Percentiles rank a stretch among this genome's conserved stretches.
phyloP scores from a whole-genome alignment of 1,140 invertebrate genomes.

The Bilobella aurantiaca region DNA sequence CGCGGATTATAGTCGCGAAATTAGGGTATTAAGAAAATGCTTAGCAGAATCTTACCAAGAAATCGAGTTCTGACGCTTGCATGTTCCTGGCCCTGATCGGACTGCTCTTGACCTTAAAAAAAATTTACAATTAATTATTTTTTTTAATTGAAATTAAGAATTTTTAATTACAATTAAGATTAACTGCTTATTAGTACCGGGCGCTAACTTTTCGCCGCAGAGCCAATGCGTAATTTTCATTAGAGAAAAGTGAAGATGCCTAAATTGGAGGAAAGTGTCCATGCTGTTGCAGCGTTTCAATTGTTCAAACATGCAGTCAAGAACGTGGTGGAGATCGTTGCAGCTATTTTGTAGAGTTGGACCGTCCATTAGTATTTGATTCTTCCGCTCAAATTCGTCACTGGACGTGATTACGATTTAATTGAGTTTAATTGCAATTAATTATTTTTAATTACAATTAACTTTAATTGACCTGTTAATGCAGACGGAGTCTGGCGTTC shows the following conservation, averaged over 20 bases:
- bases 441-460: no score
- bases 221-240: not conserved
- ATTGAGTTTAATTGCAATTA: no score
- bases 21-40: no score
- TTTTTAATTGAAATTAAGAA: not conserved
- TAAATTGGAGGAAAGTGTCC: not conserved
- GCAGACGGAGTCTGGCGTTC: not conserved
- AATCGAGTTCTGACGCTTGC: not conserved
- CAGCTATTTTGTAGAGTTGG: slow-evolving; percentile 1
- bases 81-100: not conserved
- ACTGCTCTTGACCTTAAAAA: not conserved
- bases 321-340: slow-evolving; percentile 2
- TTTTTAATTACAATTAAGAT: not conserved
- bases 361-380: not conserved
- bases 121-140: no score
- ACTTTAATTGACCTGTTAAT: not conserved
- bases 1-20: no score
- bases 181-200: not conserved
- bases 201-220: not conserved
- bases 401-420: not conserved
- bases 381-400: not conserved
- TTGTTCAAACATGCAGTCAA: not conserved
- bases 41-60: not conserved
- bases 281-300: not conserved
- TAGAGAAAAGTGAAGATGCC: not conserved